Percentiles rank a stretch among this genome's conserved stretches.
These are phyloP conservation scores for Bombus superbus DNA, from an alignment of 1,140 invertebrate genomes.

Conservation along the genomic window DNA sequence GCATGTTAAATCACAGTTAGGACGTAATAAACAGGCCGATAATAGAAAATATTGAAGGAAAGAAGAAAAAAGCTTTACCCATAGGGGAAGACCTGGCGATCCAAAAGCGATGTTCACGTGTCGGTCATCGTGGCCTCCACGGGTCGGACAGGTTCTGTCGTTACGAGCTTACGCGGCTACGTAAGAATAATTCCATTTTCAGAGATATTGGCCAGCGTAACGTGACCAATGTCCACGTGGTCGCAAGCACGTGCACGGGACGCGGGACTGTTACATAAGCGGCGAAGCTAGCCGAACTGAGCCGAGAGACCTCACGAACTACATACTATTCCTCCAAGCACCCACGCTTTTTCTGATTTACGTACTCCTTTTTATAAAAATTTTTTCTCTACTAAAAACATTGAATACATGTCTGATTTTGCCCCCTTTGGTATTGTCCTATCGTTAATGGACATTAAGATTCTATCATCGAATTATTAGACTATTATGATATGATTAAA, in stretches of 20 bases:
- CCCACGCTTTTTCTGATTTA: not conserved
- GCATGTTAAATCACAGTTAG: not conserved
- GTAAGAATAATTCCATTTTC: slow-evolving; percentile 44
- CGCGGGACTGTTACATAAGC: slow-evolving; percentile 54
- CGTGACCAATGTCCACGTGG: slow-evolving; percentile 60
- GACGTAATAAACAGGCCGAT: not conserved
- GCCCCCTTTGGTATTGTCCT: no score
- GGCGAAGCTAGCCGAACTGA: not conserved
- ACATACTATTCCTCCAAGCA: not conserved
- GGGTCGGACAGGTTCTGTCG: not conserved
- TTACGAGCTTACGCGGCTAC: slow-evolving; percentile 25
- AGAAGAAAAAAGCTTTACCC: not conserved
- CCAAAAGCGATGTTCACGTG: slow-evolving; percentile 29
- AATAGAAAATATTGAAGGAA: not conserved
- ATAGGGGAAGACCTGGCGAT: not conserved
- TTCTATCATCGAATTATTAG: no score
- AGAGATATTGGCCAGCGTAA: slow-evolving; percentile 39
- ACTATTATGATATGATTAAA: no score
- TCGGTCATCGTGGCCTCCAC: slow-evolving; percentile 22
- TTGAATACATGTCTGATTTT: no score
- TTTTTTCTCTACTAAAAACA: not conserved
- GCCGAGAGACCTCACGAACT: not conserved
- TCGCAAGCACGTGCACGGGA: slow-evolving; percentile 52
- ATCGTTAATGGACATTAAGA: no score
- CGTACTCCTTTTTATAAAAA: not conserved